Conservation (phyloP, 2,888 invertebrate genomes). For the Agrochola lota region DNA sequence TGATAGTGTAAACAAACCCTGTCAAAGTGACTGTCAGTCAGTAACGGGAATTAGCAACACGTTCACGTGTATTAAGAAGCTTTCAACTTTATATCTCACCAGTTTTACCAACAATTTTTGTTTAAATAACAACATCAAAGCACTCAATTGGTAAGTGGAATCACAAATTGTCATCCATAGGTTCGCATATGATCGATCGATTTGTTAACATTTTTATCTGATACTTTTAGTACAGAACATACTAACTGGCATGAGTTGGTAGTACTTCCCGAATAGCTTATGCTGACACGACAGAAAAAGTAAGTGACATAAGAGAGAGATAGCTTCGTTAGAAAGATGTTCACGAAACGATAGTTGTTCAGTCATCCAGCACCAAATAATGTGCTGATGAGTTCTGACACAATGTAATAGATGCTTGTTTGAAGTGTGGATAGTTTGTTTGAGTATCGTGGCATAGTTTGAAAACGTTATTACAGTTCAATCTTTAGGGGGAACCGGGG, state of each 20-base stretch:
- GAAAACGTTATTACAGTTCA: conserved; percentile 48
- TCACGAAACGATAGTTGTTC: background rate
- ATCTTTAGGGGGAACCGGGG: background rate
- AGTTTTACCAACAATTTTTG: background rate
- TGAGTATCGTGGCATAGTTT: conserved; percentile 35
- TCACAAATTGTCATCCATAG: too few relatives aligned
- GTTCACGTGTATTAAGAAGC: too few relatives aligned
- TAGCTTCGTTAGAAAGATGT: background rate
- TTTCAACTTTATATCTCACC: background rate
- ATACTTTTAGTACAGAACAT: background rate
- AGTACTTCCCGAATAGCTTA: background rate
- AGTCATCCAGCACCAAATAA: conserved; percentile 10
- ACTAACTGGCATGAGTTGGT: background rate
- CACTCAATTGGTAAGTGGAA: background rate
- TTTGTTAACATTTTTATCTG: too few relatives aligned
- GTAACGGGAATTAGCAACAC: background rate
- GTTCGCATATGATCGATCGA: background rate
- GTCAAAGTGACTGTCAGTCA: too few relatives aligned
- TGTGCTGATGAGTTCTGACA: conserved; percentile 30
- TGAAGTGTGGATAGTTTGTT: conserved; percentile 44
- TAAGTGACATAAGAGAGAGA: background rate
- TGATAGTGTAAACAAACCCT: background rate
- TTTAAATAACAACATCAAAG: background rate
- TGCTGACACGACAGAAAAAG: background rate
- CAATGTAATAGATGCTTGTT: conserved; percentile 34